These are phyloP conservation scores for Rana temporaria DNA, from an alignment of 2,113 vertebrate genomes.

Conservation along the genomic window DNA sequence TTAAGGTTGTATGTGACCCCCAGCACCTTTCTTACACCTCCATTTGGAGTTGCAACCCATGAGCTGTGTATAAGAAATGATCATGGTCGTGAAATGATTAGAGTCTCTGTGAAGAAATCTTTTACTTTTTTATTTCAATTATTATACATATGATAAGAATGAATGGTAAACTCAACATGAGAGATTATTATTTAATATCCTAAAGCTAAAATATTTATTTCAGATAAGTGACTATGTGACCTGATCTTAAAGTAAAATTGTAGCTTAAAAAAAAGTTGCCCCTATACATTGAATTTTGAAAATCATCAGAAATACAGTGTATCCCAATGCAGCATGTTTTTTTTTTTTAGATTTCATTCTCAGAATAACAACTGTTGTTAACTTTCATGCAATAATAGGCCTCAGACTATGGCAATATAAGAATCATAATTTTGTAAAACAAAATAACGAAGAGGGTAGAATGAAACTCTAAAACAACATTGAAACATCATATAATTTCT, in stretches of 20 bases:
- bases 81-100: background rate
- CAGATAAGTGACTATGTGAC: conserved; percentile 22
- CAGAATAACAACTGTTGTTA: background rate
- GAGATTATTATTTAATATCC: conserved; percentile 31
- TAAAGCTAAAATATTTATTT: conserved; percentile 27
- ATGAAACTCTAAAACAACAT: too few species aligned
- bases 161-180: background rate
- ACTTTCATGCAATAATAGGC: background rate
- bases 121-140: background rate
- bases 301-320: background rate
- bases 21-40: too few species aligned
- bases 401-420: background rate
- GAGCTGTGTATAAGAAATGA: too few species aligned
- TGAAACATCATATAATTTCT: too few species aligned
- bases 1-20: too few species aligned
- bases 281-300: too few species aligned
- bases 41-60: too few species aligned
- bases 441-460: too few species aligned
- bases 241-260: conserved; percentile 30
- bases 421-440: too few species aligned
- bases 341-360: background rate
- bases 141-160: conserved; percentile 1
- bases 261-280: conserved; percentile 18
- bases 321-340: background rate
- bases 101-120: background rate